Percentiles rank a stretch among this genome's conserved stretches.
These are phyloP conservation scores for Myathropa florea DNA, from an alignment of 2,888 invertebrate genomes.

Conservation along the genomic window DNA sequence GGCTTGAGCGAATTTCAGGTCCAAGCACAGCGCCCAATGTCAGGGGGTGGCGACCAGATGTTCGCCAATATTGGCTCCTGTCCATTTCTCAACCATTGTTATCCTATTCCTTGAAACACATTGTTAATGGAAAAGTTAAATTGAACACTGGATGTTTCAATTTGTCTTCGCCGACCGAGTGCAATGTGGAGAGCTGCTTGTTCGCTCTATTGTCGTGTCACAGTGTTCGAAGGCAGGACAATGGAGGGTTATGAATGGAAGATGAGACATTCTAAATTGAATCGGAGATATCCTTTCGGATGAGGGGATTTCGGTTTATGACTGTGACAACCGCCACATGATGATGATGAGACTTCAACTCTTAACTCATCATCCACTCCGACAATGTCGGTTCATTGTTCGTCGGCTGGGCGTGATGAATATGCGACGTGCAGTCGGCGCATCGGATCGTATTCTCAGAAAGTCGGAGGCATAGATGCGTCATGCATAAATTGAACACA, in stretches of 20 bases:
- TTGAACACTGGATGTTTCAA: slow-evolving; percentile 50
- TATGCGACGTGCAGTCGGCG: neutral
- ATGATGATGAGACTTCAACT: neutral
- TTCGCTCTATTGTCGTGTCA: neutral
- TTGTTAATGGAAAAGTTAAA: slow-evolving; percentile 59
- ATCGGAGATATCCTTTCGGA: neutral
- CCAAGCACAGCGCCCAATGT: neutral
- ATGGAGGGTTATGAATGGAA: neutral
- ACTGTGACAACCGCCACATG: neutral
- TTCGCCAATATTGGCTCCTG: slow-evolving; percentile 48
- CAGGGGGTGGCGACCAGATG: slow-evolving; percentile 15
- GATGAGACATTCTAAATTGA: neutral
- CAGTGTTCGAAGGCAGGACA: neutral
- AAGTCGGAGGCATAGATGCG: neutral
- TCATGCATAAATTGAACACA: neutral
- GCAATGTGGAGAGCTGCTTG: neutral
- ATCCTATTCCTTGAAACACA: slow-evolving; percentile 30
- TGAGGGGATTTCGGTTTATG: neutral
- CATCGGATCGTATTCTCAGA: neutral
- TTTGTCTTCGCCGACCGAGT: slow-evolving; percentile 46
- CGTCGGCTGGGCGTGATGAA: neutral
- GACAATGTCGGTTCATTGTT: neutral
- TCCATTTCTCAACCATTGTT: slow-evolving; percentile 41
- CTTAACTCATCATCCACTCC: neutral
- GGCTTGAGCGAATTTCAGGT: neutral